Evolutionary conservation across 2,888 invertebrate genomes (phyloP), one percentile per base, ranked within the genome.

Genomic region (Linnaemya vulpina): DNA sequence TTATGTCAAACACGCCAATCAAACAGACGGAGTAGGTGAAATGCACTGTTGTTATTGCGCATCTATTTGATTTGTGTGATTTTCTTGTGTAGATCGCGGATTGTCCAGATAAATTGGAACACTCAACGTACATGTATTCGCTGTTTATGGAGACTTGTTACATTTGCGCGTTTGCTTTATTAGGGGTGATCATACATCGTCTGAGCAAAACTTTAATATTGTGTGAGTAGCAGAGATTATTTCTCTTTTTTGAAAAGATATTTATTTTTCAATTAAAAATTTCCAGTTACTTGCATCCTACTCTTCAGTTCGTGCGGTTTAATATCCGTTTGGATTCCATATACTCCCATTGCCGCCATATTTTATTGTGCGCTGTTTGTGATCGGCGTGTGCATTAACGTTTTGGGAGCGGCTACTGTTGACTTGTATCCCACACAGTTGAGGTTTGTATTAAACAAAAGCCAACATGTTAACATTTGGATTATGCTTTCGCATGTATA

Each of bases 381-480:
- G 5, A 83, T 85, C 11, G 90, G 90, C 22, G 83, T 90, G 3
- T 88, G 87, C 9, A 89, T 90, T 25, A 90, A 89, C 75, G 89
- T 91, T 22, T 86, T 91, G 3, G 90, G 89, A 78, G 89, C 90
- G 13, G 89, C 90, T 4, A 90, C 90, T 15, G 90, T 92, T 4
- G 92, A 91, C 75, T 82, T 91, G 13, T 91, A 89, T 87, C 92
- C 92, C 58, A 92, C 91, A 55, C 88, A 90, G 78, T 87, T 91
- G 58, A 89, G 91, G 91, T 91, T 35, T 17, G 30, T 22, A 4
- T 55, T 25, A 25, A 43, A 43, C 13, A 11, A 43, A 11, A 43
- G 11, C n/a, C n/a, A 13, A 43, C 15, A 17, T 17, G 17, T 53
- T 22, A 53, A 11, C 8, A 20, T 51, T 4, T 53, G 0, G 53